Percentiles rank a stretch among this genome's conserved stretches.
Conservation (phyloP, 2,113 vertebrate species). For the Solea solea region DNA sequence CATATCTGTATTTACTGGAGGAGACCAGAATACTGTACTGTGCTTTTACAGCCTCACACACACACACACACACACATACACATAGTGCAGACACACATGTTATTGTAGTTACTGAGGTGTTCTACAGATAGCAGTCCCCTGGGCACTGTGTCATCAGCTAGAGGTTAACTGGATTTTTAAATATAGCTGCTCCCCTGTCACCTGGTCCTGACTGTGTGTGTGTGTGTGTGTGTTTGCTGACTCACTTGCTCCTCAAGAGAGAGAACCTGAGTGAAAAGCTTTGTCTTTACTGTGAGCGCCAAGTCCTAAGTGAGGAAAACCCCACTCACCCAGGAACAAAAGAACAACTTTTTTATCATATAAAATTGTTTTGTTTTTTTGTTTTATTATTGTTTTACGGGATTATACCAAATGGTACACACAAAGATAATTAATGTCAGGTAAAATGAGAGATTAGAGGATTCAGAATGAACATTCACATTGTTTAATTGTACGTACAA, state of each 20-base stretch:
- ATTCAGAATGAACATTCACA: too few species aligned
- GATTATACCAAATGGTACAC: too few species aligned
- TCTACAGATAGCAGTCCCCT: slow-evolving; percentile 25
- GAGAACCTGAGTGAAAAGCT: background rate
- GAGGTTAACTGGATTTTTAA: slow-evolving; percentile 64
- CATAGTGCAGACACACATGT: too few species aligned
- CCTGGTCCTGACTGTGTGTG: background rate
- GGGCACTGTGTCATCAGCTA: slow-evolving; percentile 51
- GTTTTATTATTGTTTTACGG: too few species aligned
- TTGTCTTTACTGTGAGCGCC: background rate
- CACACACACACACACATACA: too few species aligned
- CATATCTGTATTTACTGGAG: too few species aligned
- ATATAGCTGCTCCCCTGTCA: slow-evolving; percentile 48
- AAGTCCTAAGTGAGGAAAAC: slow-evolving; percentile 11
- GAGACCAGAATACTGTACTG: background rate
- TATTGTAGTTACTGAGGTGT: slow-evolving; percentile 10
- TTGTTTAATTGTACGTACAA: too few species aligned
- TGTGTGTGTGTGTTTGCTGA: slow-evolving; percentile 14
- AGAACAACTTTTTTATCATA: too few species aligned
- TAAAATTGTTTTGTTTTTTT: too few species aligned
- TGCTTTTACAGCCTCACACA: background rate
- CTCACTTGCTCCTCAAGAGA: slow-evolving; percentile 2
- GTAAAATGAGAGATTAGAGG: too few species aligned
- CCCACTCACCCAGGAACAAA: too few species aligned
- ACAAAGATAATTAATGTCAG: too few species aligned